phyloP scores from a whole-genome alignment of 2,888 invertebrate genomes.

The Listrodromus nycthemerus region DNA sequence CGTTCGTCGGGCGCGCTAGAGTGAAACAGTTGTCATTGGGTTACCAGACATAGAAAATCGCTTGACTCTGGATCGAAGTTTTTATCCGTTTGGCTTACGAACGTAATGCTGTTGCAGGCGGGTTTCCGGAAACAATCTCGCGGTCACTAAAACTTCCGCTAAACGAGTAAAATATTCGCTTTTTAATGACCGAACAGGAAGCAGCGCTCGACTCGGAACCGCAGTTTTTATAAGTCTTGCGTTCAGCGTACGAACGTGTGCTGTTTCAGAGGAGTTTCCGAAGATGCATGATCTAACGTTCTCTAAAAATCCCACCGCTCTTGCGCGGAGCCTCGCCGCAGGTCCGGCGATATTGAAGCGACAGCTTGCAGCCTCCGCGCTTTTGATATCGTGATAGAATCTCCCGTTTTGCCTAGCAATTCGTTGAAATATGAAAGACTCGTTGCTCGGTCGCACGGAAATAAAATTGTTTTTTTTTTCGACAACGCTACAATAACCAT shows the following conservation, averaged over 20 bases:
- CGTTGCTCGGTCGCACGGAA: not conserved
- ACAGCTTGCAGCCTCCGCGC: constrained; percentile 3
- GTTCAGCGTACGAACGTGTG: not conserved
- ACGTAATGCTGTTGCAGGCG: not conserved
- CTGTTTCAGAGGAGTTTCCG: constrained; percentile 2
- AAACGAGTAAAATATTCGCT: no score
- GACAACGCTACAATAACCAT: no score
- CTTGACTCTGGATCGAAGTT: no score
- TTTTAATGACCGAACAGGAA: no score
- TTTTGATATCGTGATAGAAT: not conserved
- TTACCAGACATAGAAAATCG: no score
- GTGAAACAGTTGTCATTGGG: no score
- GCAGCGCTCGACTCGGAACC: no score
- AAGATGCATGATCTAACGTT: constrained; percentile 39
- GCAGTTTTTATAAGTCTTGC: no score
- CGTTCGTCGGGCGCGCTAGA: not conserved
- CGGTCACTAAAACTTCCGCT: constrained; percentile 6
- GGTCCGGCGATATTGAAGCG: constrained; percentile 21
- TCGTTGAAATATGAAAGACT: constrained; percentile 1
- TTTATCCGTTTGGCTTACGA: no score
- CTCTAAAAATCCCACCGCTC: constrained; percentile 48
- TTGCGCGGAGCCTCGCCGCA: constrained; percentile 22
- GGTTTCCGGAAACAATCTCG: constrained; percentile 20
- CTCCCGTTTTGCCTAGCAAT: not conserved
- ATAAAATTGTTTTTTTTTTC: no score